These are phyloP conservation scores for Acanthochromis polyacanthus DNA, from an alignment of 2,113 vertebrate genomes.

Conservation along the genomic window DNA sequence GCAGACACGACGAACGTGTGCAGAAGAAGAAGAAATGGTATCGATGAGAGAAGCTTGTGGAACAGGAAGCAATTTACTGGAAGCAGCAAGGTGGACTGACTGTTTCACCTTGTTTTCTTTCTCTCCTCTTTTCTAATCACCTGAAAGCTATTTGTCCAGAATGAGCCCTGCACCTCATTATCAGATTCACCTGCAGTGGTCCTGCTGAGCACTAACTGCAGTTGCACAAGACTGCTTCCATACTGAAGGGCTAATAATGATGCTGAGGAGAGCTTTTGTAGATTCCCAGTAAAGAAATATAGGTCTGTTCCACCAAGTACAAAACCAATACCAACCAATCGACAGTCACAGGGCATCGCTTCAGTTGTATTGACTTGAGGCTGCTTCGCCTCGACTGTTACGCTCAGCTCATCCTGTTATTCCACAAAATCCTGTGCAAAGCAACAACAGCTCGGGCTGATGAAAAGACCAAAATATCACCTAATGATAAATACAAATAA, in stretches of 20 bases:
- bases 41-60: constrained; percentile 6
- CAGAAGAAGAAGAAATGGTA: constrained; percentile 35
- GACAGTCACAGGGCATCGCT: constrained; percentile 21
- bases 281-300: not conserved
- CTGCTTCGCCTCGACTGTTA: constrained; percentile 20
- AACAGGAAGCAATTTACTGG: constrained; percentile 11
- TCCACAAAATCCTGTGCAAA: constrained; percentile 11
- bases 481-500: not conserved
- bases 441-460: not conserved
- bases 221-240: not conserved
- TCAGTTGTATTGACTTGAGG: constrained; percentile 25
- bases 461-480: not conserved
- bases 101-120: not conserved
- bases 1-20: constrained; percentile 23
- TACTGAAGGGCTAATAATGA: constrained; percentile 16
- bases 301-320: constrained; percentile 19
- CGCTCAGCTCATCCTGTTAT: constrained; percentile 10
- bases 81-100: not conserved
- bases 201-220: not conserved
- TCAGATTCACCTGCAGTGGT: not conserved
- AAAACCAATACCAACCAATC: constrained; percentile 2
- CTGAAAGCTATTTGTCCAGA: not conserved
- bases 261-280: not conserved
- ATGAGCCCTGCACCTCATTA: constrained; percentile 1
- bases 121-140: not conserved